These are phyloP conservation scores for Chlamydotis undulata DNA, from an alignment of 2,113 vertebrate species.

Conservation along the genomic window DNA sequence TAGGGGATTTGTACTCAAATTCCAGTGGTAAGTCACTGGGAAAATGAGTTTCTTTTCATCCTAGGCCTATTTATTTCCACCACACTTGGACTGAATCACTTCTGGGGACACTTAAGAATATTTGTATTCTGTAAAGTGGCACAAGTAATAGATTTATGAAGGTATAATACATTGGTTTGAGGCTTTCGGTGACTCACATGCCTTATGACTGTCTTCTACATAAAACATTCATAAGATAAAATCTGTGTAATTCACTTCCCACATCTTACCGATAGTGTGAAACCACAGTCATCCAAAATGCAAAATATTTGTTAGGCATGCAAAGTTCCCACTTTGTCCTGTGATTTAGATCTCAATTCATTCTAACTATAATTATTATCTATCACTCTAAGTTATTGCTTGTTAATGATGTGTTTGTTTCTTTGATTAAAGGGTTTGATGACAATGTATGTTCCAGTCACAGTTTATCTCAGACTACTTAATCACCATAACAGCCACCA, in stretches of 20 bases:
- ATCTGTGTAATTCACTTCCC: neutral
- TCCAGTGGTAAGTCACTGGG: neutral
- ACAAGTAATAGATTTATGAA: slow-evolving; percentile 4
- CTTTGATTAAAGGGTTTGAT: slow-evolving; percentile 26
- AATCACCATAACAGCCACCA: neutral
- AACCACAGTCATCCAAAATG: neutral
- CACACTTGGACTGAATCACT: neutral
- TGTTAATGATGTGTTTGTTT: slow-evolving; percentile 35
- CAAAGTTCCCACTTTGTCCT: neutral
- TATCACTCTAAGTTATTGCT: neutral
- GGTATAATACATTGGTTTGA: neutral
- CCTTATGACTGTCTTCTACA: neutral
- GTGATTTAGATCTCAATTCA: neutral
- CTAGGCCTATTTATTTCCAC: neutral
- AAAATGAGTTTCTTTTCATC: neutral
- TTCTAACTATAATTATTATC: neutral
- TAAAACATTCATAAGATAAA: neutral
- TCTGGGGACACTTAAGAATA: neutral
- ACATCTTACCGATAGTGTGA: neutral
- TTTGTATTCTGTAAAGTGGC: neutral
- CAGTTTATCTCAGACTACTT: neutral
- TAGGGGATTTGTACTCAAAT: neutral
- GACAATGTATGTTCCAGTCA: neutral
- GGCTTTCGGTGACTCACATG: neutral
- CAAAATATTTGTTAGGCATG: neutral